Percentiles rank a stretch among this genome's conserved stretches.
phyloP scores from a whole-genome alignment of 2,888 invertebrate genomes.

The Arge pagana region DNA sequence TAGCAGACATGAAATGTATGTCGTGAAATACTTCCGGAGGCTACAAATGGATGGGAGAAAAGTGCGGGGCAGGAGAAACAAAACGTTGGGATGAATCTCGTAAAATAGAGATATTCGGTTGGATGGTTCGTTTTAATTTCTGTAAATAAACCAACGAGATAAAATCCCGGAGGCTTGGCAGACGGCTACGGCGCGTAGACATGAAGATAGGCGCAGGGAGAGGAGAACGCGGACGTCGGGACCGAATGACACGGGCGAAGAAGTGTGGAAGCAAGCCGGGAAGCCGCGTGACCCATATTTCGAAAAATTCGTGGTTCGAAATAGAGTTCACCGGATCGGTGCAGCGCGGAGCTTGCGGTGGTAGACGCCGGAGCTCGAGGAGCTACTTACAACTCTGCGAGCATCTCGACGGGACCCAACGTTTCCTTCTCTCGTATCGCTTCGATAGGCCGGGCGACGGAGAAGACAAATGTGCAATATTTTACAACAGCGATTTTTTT shows the following conservation, averaged over 20 bases:
- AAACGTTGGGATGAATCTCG: too few relatives aligned
- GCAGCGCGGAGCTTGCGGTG: too few relatives aligned
- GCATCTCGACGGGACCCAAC: too few relatives aligned
- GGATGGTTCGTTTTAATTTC: background rate
- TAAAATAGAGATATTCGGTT: background rate
- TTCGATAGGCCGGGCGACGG: too few relatives aligned
- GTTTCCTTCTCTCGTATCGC: too few relatives aligned
- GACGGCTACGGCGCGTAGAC: background rate
- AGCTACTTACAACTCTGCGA: too few relatives aligned
- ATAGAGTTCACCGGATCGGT: constrained; percentile 46
- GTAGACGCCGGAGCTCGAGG: too few relatives aligned
- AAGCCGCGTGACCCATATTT: constrained; percentile 48
- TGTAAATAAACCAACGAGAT: background rate
- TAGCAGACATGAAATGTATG: too few relatives aligned
- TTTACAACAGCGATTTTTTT: too few relatives aligned
- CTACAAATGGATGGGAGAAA: background rate
- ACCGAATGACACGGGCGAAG: constrained; percentile 3
- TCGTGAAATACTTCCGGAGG: too few relatives aligned
- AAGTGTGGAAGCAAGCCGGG: constrained; percentile 13
- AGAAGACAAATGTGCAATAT: too few relatives aligned
- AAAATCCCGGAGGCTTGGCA: background rate
- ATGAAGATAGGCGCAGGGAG: background rate
- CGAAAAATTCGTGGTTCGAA: constrained; percentile 51
- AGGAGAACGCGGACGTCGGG: background rate
- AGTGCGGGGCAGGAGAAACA: background rate